These are phyloP conservation scores for Drosophila anceps DNA, from an alignment of 2,888 invertebrate genomes.

Conservation along the genomic window DNA sequence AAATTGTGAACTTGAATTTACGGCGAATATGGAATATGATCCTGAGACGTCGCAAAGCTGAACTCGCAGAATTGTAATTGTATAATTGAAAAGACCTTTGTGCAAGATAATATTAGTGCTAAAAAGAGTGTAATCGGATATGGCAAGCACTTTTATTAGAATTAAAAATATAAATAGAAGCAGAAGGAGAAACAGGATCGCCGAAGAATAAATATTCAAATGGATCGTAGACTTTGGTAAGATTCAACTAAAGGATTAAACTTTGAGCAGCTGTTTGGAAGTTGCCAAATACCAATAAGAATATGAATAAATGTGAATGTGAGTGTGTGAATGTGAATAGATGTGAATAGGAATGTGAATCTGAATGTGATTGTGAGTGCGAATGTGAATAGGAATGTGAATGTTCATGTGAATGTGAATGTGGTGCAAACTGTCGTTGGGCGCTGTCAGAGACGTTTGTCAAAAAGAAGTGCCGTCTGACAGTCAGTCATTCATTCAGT, in stretches of 20 bases:
- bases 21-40: conserved; percentile 23
- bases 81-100: conserved; percentile 4
- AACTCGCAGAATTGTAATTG: conserved; percentile 28
- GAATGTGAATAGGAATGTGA: conserved; percentile 6
- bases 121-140: conserved; percentile 18
- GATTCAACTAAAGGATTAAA: background rate
- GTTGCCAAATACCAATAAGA: background rate
- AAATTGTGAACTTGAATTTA: conserved; percentile 11
- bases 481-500: conserved; percentile 44
- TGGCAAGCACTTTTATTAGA: background rate
- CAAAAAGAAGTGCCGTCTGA: conserved; percentile 63
- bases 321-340: conserved; percentile 2
- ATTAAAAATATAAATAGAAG: background rate
- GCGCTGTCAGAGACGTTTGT: conserved; percentile 64
- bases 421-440: conserved; percentile 56
- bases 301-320: background rate
- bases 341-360: background rate
- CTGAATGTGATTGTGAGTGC: background rate
- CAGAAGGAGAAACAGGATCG: background rate
- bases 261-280: conserved; percentile 2
- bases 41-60: conserved; percentile 20
- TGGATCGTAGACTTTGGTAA: background rate
- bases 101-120: conserved; percentile 9
- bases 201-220: background rate
- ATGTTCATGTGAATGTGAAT: conserved; percentile 23